Conservation (phyloP, 2,888 invertebrate genomes). For the Creontiades dilutus region DNA sequence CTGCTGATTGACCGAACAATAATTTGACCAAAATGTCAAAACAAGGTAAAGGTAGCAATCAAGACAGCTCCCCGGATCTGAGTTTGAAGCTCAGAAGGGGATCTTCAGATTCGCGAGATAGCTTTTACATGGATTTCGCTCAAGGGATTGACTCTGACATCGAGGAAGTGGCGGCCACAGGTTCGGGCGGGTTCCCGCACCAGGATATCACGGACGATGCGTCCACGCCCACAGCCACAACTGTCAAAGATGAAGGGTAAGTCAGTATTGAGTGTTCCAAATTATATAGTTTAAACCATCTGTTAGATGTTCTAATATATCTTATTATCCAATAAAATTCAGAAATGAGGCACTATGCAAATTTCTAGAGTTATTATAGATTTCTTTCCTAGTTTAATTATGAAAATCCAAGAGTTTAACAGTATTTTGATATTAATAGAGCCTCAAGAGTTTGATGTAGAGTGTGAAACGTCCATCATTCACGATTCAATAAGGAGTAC, state of each 20-base stretch:
- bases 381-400: too few relatives aligned
- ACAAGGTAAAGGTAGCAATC: slow-evolving; percentile 75
- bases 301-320: too few relatives aligned
- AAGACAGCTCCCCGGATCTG: slow-evolving; percentile 92
- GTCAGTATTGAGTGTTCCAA: neutral
- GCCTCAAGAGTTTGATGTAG: too few relatives aligned
- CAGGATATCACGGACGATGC: slow-evolving; percentile 75
- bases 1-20: too few relatives aligned
- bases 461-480: too few relatives aligned
- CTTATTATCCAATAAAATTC: too few relatives aligned
- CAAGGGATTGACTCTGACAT: slow-evolving; percentile 93
- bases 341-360: too few relatives aligned
- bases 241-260: slow-evolving; percentile 75
- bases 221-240: slow-evolving; percentile 75
- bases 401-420: too few relatives aligned
- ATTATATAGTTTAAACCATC: too few relatives aligned
- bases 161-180: slow-evolving; percentile 88
- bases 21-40: slow-evolving; percentile 43
- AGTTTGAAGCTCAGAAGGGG: slow-evolving; percentile 91
- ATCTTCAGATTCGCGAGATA: slow-evolving; percentile 92
- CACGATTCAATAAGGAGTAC: too few relatives aligned
- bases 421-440: too few relatives aligned
- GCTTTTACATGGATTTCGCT: slow-evolving; percentile 94
- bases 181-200: slow-evolving; percentile 77
- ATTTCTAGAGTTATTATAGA: too few relatives aligned